Evolutionary conservation across 2,797 vertebrate genomes (phyloP), one percentile per base, ranked within the genome.

Genomic region (Enteromius viviparus): DNA sequence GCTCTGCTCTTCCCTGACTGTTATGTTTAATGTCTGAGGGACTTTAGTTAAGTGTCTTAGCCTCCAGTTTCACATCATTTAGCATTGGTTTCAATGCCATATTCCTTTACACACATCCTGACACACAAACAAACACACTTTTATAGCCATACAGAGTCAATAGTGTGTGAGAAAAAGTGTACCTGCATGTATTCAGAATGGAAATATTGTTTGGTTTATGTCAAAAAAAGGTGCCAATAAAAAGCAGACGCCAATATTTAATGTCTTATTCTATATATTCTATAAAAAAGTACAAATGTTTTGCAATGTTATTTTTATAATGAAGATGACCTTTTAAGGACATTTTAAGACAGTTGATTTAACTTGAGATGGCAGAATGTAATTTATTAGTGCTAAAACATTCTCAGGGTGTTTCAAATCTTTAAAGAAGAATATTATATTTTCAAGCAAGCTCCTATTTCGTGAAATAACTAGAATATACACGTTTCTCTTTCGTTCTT

Each of bases 1-100:
- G 7, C 26, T 58, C 70, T 89, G 76, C 77, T 82, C 78, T 40
- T 49, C 11, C 6, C 17, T 15, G 49, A 11, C 72, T 82, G 53
- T 72, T 14, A 32, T 10, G 8, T 75, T 78, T 49, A 65, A 8
- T 70, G 75, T 84, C 68, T 34, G n/a, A 47, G 76, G 83, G 83
- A 81, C 71, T 72, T 74, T 17, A 14, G 49, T 78, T 40, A 76
- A 76, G 19, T 53, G 37, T 45, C 34, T 32, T 42, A 75, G 51
- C 32, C 19, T 75, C 23, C 11, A 21, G 58, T 32, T 51, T 68
- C 7, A 66, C 29, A 66, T 40, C 14, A 79, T 68, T 79, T 69
- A 64, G 7, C 29, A 68, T 34, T 53, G 60, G 32, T 9, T 79
- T 79, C 45, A 79, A 53, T 78, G 77, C 47, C 53, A 26, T 26